Evolutionary conservation across 2,888 invertebrate species (phyloP), one percentile per base, ranked within the genome.

Genomic region (Drymonia ruficornis): DNA sequence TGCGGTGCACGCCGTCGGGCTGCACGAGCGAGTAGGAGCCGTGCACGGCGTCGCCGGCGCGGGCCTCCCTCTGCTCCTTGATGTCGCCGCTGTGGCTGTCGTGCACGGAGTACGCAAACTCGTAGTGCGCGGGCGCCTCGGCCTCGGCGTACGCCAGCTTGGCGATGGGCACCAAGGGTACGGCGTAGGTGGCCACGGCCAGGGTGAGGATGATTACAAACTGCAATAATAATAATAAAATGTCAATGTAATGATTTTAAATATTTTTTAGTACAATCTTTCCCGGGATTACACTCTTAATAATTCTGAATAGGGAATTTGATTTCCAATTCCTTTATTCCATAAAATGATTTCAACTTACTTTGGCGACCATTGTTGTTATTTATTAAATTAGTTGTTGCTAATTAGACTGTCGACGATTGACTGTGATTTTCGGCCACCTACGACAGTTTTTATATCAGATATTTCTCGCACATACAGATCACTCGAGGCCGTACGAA

Each of bases 11-110:
- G 0, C 93, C 92, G 49, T 93, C 92, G 58, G 91, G 91, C 58
- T 93, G 92, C 40, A 93, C 78, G n/a, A 93, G 83, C 5, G 92
- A 90, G 83, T 93, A 92, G 29, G 84, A 88, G 58, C 93, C 92
- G 48, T 89, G 89, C 45, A 92, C 89, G 56, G 72, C 77, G 70
- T 93, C 89, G 4, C 91, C 91, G 60, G 76, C 69, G 63, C 92
- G 91, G 49, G 80, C 70, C 64, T 93, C 93, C 66, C 89, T 83
- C 78, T 92, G 92, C 65, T 90, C 81, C 74, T 93, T 93, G 63
- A 90, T 75, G 74, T 93, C 93, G 2, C 92, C 91, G 71, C 76
- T 87, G 72, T 87, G 86, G 1, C 75, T 70, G 64, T 92, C 92
- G 57, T 90, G 87, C 52, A 92, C 90, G 54, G 89, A 87, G 82